phyloP scores from a whole-genome alignment of 2,113 vertebrate species.

The Lipophrys pholis region DNA sequence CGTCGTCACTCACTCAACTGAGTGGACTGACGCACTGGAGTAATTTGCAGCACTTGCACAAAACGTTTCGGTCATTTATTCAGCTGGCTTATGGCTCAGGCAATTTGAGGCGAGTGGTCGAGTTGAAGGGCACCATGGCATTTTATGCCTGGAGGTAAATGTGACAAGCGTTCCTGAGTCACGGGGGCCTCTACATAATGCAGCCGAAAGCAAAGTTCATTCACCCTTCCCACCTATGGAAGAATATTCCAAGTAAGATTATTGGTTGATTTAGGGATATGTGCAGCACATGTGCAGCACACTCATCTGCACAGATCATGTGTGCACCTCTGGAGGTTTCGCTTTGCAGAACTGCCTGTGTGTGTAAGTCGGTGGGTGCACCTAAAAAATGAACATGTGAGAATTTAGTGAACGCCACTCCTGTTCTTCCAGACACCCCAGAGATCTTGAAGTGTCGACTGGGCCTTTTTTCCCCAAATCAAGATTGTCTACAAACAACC shows the following conservation, averaged over 20 bases:
- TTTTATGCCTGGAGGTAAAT: constrained; percentile 18
- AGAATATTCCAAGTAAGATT: no score
- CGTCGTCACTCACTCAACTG: constrained; percentile 43
- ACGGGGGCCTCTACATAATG: neutral
- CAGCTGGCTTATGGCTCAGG: constrained; percentile 43
- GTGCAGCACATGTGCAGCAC: neutral
- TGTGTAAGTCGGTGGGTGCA: neutral
- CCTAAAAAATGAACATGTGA: constrained; percentile 28
- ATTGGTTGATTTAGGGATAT: neutral
- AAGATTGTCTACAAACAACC: constrained; percentile 35
- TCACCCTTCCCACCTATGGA: no score
- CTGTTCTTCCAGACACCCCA: constrained; percentile 49
- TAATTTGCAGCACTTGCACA: constrained; percentile 36
- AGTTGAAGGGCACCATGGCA: constrained; percentile 43
- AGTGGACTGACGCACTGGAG: constrained; percentile 43
- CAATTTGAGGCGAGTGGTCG: constrained; percentile 39
- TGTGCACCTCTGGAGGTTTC: neutral
- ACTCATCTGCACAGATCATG: neutral
- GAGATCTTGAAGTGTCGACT: constrained; percentile 53
- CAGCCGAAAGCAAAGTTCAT: neutral
- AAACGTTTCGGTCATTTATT: constrained; percentile 48
- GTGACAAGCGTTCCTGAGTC: neutral
- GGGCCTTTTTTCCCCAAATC: constrained; percentile 52
- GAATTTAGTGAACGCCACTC: constrained; percentile 31
- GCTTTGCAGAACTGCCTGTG: neutral